A percentile compares a stretch with the other conserved stretches of the same genome.
Evolutionary conservation across 1,140 invertebrate genomes (phyloP).

Genomic region (Rhyzopertha dominica): DNA sequence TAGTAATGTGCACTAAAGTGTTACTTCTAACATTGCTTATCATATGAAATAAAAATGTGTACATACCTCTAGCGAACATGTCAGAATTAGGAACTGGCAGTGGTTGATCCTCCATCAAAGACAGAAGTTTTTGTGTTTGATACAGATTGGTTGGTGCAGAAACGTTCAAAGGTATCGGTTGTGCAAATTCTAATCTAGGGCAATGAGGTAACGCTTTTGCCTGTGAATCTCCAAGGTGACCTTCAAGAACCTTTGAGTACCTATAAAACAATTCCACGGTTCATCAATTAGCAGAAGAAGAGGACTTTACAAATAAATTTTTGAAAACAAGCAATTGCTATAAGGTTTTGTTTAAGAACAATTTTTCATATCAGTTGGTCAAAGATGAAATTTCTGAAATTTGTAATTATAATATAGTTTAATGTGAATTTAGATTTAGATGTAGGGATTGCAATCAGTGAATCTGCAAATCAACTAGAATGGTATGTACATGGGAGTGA

Average conservation of each 20-base stretch:
- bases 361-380: too few relatives aligned
- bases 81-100: conserved; percentile 37
- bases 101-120: conserved; percentile 50
- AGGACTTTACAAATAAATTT: too few relatives aligned
- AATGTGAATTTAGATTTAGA: too few relatives aligned
- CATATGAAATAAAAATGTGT: not conserved
- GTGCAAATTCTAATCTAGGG: conserved; percentile 55
- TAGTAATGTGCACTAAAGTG: not conserved
- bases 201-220: conserved; percentile 60
- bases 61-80: conserved; percentile 30
- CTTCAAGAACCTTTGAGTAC: conserved; percentile 72
- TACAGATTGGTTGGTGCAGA: conserved; percentile 69
- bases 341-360: too few relatives aligned
- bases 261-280: too few relatives aligned
- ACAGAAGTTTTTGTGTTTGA: conserved; percentile 66
- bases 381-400: too few relatives aligned
- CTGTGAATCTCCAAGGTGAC: conserved; percentile 51
- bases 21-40: conserved; percentile 2
- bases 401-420: too few relatives aligned
- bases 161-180: conserved; percentile 62
- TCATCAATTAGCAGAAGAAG: too few relatives aligned
- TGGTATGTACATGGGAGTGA: too few relatives aligned
- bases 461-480: too few relatives aligned
- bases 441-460: too few relatives aligned
- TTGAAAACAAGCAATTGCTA: too few relatives aligned